These are phyloP conservation scores for Nemurella pictetii DNA, from an alignment of 2,888 invertebrate species.

Conservation along the genomic window DNA sequence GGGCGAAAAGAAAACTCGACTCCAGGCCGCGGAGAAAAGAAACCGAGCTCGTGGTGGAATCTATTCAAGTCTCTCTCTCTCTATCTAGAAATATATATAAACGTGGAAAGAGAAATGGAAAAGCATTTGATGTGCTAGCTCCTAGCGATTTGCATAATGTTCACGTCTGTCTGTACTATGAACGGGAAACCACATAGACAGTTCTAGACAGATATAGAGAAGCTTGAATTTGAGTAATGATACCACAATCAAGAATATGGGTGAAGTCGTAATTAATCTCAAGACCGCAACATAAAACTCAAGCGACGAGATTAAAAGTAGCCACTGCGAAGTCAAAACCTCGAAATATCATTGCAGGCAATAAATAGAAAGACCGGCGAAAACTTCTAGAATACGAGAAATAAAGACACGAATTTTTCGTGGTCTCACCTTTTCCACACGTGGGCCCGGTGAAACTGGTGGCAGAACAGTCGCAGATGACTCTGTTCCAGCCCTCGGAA, in stretches of 20 bases:
- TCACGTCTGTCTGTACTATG: background rate
- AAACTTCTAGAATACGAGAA: too few species aligned
- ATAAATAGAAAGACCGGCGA: too few species aligned
- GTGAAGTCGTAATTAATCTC: background rate
- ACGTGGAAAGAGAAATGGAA: background rate
- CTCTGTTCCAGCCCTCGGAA: slow-evolving; percentile 93
- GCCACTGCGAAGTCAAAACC: background rate
- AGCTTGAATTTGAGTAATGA: background rate
- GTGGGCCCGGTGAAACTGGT: slow-evolving; percentile 89
- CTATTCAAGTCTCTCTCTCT: background rate
- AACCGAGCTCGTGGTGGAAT: background rate
- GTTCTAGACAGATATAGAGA: background rate
- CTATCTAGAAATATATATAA: too few species aligned
- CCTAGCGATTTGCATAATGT: background rate
- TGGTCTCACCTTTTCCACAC: slow-evolving; percentile 82
- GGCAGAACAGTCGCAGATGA: slow-evolving; percentile 88
- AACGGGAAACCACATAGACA: background rate
- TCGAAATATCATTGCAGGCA: background rate
- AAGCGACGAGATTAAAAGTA: background rate
- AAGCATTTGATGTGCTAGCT: background rate
- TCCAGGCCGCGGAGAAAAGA: background rate
- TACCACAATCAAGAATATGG: background rate
- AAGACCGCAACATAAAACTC: background rate
- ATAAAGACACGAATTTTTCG: background rate
- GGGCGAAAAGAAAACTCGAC: background rate